Evolutionary conservation across 2,888 invertebrate genomes (phyloP).

Genomic region (Dryomyza anilis): DNA sequence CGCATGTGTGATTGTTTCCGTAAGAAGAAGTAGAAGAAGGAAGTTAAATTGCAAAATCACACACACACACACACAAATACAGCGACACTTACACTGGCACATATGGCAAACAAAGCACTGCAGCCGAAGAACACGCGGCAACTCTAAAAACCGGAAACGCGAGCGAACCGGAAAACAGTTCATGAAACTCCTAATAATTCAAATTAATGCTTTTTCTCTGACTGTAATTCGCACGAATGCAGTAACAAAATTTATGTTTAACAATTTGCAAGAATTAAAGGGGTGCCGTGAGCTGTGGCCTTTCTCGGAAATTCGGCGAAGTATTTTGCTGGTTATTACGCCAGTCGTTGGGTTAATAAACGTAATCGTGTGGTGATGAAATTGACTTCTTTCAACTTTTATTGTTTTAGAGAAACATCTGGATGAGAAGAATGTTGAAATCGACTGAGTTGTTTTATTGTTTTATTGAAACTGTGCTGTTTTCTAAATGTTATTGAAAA

Average conservation of each 20-base stretch:
- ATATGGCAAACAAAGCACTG: too few relatives aligned
- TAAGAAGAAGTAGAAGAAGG: too few relatives aligned
- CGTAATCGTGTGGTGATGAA: too few relatives aligned
- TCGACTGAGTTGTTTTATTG: too few relatives aligned
- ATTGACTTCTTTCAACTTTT: too few relatives aligned
- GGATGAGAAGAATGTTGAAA: too few relatives aligned
- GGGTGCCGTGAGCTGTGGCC: neutral
- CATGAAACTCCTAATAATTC: conserved; percentile 14
- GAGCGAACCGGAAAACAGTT: conserved; percentile 3
- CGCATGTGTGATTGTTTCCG: conserved; percentile 4
- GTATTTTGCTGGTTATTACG: too few relatives aligned
- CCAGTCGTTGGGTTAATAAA: too few relatives aligned
- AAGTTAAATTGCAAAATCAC: neutral
- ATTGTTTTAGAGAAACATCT: too few relatives aligned
- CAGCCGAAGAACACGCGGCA: neutral
- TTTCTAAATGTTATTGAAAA: too few relatives aligned
- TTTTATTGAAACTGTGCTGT: too few relatives aligned
- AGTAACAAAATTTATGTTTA: neutral
- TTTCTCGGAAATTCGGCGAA: too few relatives aligned
- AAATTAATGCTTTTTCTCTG: neutral
- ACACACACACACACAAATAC: neutral
- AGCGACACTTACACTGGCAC: neutral
- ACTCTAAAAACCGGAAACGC: conserved; percentile 11
- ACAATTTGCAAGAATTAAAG: neutral
- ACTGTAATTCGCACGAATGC: conserved; percentile 1